Evolutionary conservation across 2,888 invertebrate genomes (phyloP).

Genomic region (Synanthedon formicaeformis): DNA sequence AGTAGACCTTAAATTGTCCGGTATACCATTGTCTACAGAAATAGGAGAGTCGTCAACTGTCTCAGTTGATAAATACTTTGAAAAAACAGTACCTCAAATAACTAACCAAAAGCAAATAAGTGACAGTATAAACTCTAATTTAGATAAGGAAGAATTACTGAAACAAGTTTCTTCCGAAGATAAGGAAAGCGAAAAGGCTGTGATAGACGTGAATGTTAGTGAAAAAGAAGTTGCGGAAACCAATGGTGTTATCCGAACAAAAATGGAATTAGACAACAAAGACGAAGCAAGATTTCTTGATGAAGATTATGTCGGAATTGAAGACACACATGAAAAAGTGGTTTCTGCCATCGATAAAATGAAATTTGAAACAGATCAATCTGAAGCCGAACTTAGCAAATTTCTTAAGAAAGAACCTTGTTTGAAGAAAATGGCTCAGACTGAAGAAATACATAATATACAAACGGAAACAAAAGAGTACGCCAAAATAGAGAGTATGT

Average conservation of each 20-base stretch:
- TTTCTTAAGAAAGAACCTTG: slow-evolving; percentile 35
- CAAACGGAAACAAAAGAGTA: slow-evolving; percentile 6
- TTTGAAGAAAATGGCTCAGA: slow-evolving; percentile 26
- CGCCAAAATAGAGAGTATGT: neutral
- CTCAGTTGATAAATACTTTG: too few relatives aligned
- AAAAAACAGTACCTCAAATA: neutral
- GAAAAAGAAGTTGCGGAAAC: neutral
- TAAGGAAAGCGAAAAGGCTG: neutral
- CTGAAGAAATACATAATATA: slow-evolving; percentile 10
- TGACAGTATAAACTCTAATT: neutral
- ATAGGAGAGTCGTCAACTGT: too few relatives aligned
- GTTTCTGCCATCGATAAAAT: slow-evolving; percentile 25
- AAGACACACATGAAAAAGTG: neutral
- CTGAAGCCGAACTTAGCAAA: slow-evolving; percentile 25
- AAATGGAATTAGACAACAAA: neutral
- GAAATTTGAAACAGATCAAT: slow-evolving; percentile 21
- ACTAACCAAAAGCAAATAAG: neutral
- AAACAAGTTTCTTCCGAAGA: neutral
- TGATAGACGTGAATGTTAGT: neutral
- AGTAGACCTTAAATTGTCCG: too few relatives aligned
- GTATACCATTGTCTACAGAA: too few relatives aligned
- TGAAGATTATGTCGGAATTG: neutral
- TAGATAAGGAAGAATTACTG: neutral
- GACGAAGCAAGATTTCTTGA: neutral
- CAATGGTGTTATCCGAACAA: neutral